Evolutionary conservation across 2,888 invertebrate genomes (phyloP).

Genomic region (Osmoderma eremita): DNA sequence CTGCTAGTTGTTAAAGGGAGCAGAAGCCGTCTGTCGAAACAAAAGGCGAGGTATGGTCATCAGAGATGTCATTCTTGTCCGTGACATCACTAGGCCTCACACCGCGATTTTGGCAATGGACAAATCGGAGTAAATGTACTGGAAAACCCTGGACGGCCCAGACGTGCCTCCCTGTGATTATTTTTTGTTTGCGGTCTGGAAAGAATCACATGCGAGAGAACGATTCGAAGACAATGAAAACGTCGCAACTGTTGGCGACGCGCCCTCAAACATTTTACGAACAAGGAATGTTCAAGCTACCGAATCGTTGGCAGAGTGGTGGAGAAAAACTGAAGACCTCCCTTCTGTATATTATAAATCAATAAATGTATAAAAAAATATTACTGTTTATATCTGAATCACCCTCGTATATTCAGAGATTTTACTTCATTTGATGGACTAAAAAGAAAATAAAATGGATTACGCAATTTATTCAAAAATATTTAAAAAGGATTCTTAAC

Average conservation of each 20-base stretch:
- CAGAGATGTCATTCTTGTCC: conserved; percentile 8
- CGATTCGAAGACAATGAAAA: neutral
- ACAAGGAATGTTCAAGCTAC: neutral
- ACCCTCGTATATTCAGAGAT: neutral
- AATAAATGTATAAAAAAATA: neutral
- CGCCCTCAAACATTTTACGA: neutral
- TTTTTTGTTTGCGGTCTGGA: neutral
- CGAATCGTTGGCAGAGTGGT: neutral
- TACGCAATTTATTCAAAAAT: no score
- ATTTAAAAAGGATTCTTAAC: no score
- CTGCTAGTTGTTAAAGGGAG: conserved; percentile 35
- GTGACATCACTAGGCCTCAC: conserved; percentile 45
- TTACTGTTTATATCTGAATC: conserved; percentile 3
- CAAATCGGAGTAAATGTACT: neutral
- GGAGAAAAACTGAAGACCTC: neutral
- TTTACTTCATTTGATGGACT: no score
- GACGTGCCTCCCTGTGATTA: neutral
- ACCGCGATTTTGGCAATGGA: conserved; percentile 31
- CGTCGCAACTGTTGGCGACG: neutral
- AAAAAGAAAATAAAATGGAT: no score
- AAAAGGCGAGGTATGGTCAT: conserved; percentile 41
- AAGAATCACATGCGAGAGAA: neutral
- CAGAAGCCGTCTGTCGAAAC: conserved; percentile 30
- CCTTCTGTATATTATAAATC: conserved; percentile 9
- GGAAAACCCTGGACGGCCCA: neutral